Evolutionary conservation across 2,888 invertebrate species (phyloP), one percentile per base, ranked within the genome.

Genomic region (Protodeltote pygarga): DNA sequence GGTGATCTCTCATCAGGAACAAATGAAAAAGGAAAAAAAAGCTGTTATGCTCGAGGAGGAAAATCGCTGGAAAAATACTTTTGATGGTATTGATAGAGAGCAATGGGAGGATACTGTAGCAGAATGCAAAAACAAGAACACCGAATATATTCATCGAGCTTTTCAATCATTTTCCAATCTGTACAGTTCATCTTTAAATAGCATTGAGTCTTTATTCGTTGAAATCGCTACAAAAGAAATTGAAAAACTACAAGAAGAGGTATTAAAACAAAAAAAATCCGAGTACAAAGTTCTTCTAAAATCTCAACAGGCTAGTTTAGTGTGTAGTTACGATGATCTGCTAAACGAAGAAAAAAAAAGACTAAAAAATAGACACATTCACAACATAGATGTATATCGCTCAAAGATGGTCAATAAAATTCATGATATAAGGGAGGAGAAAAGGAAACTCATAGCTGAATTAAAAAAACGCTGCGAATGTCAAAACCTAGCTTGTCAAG

Each of bases 401-500:
- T 71, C 61, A 1, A 42, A 39, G 1, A 67, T 77, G 59, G 62
- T 65, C 4, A 55, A 71, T 17, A 61, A 67, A 48, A 23, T 87
- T 21, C 87, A 87, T 40, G 83, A 87, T 38, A 74, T 87, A 5
- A 84, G 84, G 21, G 50, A 83, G 0, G 89, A 90, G 40, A 89
- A 89, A 67, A n/a, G n/a, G n/a, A n/a, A n/a, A n/a, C n/a, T n/a
- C n/a, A n/a, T n/a, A n/a, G n/a, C n/a, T n/a, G n/a, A n/a, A n/a
- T n/a, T n/a, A n/a, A n/a, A n/a, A n/a, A n/a, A n/a, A n/a, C n/a
- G n/a, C n/a, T n/a, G n/a, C 2, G 79, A 87, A 65, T 85, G 83
- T 54, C 84, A 85, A 65, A 90, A 85, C 38, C 66, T 90, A n/a
- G 91, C 91, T 4, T 90, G 91, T 71, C 83, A 87, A 73, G 75